Conservation (phyloP, 2,113 vertebrate species). For the Numida meleagris region DNA sequence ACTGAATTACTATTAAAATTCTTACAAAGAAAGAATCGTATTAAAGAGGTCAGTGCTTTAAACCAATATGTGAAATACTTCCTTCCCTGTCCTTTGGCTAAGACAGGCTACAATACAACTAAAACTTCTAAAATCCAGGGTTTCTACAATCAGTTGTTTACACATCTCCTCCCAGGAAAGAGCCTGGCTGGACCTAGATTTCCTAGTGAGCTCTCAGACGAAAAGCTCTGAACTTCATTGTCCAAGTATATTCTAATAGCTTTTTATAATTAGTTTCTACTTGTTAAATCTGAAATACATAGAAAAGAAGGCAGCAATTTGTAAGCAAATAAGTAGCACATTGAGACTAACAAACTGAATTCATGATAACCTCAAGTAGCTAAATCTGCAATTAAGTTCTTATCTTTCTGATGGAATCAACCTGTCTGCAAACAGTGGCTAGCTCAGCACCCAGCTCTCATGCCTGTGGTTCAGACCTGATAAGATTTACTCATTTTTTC, state of each 20-base stretch:
- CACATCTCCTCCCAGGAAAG: neutral
- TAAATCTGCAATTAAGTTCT: neutral
- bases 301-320: neutral
- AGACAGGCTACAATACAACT: neutral
- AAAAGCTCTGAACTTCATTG: neutral
- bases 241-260: neutral
- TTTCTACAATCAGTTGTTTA: neutral
- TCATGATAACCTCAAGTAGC: neutral
- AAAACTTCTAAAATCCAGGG: neutral
- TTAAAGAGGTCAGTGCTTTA: neutral
- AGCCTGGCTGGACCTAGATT: neutral
- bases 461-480: fast-evolving
- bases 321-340: neutral
- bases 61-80: neutral
- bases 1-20: neutral
- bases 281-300: neutral
- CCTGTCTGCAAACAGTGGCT: neutral
- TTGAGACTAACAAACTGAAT: neutral
- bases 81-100: neutral
- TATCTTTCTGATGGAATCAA: neutral
- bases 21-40: neutral
- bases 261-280: neutral
- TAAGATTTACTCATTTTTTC: neutral
- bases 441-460: neutral
- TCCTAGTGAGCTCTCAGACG: neutral